Base-by-base conservation (phyloP, 2,113 vertebrate species). In the Alaudala cheleensis region DNA sequence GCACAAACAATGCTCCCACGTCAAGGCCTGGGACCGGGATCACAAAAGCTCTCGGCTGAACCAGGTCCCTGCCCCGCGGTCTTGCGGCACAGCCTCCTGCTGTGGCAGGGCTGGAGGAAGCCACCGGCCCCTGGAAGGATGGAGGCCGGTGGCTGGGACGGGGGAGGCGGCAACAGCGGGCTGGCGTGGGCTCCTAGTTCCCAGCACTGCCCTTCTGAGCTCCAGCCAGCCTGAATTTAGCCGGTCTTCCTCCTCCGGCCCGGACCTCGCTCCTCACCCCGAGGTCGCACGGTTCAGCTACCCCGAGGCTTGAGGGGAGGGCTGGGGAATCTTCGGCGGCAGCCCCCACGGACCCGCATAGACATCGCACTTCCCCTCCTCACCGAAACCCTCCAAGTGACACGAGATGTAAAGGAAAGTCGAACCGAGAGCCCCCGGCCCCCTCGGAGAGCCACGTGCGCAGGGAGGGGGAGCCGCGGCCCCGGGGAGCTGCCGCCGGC, bases 261-360 rank as follows among this genome's bases (percentile, higher is more conserved):
- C 9, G 11, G 33, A 22, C 20, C 34, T 6, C 14, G 39, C 19
- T 50, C 11, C 44, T 69, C 74, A 20, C 11, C 10, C 58, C 33
- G 6, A 25, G 24, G 28, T 14, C 12, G 6, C 22, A 15, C 26
- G 14, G 81, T 22, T 54, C 40, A 6, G 54, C 23, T 39, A 2
- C 34, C 20, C 31, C 2, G 24, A 25, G 16, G 5, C 13, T 21
- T 10, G 5, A 11, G 7, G 8, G 18, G 7, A 4, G 4, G 4
- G 26, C 37, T 5, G 11, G 6, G 12, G 4, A 54, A 10, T 29
- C 58, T n/a, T n/a, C 20, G 15, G 21, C 61, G 40, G 14, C 44
- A 49, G 16, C 31, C 51, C 28, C 42, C 20, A 8, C 11, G 14
- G 25, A 31, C 12, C 19, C 5, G 10, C 12, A 6, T 10, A 29